phyloP scores from a whole-genome alignment of 2,113 vertebrate genomes.

The Engraulis encrasicolus region DNA sequence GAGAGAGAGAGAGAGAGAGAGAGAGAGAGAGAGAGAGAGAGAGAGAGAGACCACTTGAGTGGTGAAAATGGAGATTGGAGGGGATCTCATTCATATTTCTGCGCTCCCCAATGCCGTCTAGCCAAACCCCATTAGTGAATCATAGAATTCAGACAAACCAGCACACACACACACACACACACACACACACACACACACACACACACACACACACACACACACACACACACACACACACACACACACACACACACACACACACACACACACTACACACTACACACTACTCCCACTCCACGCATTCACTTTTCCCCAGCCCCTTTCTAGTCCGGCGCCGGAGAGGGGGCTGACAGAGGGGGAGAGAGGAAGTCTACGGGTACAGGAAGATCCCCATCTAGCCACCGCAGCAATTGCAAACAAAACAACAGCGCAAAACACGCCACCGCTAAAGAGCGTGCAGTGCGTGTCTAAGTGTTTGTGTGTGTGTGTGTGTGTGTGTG shows the following conservation, averaged over 20 bases:
- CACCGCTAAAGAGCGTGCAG: background rate
- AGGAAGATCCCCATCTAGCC: constrained; percentile 15
- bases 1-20: background rate
- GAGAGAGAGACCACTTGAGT: constrained; percentile 12
- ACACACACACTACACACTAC: too few relatives aligned
- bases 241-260: background rate
- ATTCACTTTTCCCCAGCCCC: background rate
- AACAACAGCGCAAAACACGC: constrained; percentile 6
- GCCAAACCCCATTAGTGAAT: constrained; percentile 17
- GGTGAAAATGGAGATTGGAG: constrained; percentile 3
- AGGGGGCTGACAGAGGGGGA: constrained; percentile 6
- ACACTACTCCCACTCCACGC: too few relatives aligned
- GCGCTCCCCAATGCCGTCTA: background rate
- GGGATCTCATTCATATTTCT: constrained; percentile 14
- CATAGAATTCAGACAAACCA: background rate
- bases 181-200: constrained; percentile 7
- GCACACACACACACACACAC: constrained; percentile 11
- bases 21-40: constrained; percentile 18
- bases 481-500: too few relatives aligned
- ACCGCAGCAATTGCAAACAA: constrained; percentile 14
- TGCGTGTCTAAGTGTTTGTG: background rate
- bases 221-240: constrained; percentile 3
- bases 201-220: background rate
- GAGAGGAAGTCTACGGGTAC: constrained; percentile 14
- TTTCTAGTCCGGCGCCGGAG: constrained; percentile 11